A percentile compares a stretch with the other conserved stretches of the same genome.
These are phyloP conservation scores for Callipepla californica DNA, from an alignment of 2,113 vertebrate genomes.

Conservation along the genomic window DNA sequence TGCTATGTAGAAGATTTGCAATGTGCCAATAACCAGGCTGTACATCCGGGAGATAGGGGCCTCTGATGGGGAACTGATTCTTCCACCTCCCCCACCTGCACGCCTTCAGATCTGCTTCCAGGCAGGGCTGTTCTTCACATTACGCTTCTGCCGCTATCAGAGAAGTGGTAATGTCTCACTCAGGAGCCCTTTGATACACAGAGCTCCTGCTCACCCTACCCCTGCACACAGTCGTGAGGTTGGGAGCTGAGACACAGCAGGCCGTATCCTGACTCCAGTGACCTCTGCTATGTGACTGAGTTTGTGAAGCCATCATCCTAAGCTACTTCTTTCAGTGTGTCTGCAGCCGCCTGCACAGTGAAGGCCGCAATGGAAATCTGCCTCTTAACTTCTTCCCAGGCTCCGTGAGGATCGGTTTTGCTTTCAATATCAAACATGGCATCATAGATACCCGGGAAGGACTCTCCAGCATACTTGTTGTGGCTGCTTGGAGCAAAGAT, in stretches of 20 bases:
- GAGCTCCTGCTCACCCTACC: not conserved
- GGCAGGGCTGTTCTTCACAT: not conserved
- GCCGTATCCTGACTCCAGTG: not conserved
- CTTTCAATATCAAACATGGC: conserved; percentile 89
- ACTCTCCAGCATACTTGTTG: conserved; percentile 93
- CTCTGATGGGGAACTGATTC: not conserved
- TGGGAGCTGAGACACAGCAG: fast-evolving
- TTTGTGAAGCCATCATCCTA: not conserved
- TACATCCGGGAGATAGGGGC: not conserved
- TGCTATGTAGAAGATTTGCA: not conserved
- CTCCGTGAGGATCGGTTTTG: conserved; percentile 69
- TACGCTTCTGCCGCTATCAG: not conserved
- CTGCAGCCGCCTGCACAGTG: conserved; percentile 90
- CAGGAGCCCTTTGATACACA: not conserved
- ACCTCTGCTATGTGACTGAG: not conserved
- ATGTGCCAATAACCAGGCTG: not conserved
- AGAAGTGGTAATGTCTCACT: not conserved
- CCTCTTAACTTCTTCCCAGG: conserved; percentile 90
- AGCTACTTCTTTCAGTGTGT: conserved; percentile 78
- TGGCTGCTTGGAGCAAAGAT: conserved; percentile 94
- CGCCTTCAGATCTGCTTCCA: not conserved
- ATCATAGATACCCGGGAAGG: conserved; percentile 95
- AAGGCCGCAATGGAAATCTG: conserved; percentile 92
- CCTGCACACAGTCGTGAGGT: not conserved
- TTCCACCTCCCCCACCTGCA: not conserved